Base-by-base conservation (phyloP, 2,888 invertebrate species). In the Ephialtes manifestator region DNA sequence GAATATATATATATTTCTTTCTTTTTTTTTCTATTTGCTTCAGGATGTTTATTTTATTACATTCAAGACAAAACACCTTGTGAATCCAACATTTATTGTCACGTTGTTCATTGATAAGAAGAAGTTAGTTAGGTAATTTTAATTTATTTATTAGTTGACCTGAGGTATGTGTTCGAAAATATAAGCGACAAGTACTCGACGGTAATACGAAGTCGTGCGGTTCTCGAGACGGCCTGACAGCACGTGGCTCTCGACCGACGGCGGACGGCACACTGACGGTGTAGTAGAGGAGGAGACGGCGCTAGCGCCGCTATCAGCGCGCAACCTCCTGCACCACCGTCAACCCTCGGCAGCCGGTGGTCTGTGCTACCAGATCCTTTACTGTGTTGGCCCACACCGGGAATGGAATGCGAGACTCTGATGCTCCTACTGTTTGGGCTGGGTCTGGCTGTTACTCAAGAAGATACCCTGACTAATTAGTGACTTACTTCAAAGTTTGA, bases 181-280 rank as follows among this genome's bases (percentile, higher is more conserved):
- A 51, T 11, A 24, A 24, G 70, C 53, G 60, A 78, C 46, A 68
- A 74, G 43, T 48, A 65, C 5, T 76, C 55, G 80, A 43, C 28
- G 10, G 10, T 35, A 8, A 83, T 24, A 81, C 60, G 68, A 18
- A 43, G 24, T 75, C 68, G 78, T 46, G 67, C 63, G 35, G 18
- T 81, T 78, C 43, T 75, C 78, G 63, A 70, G 77, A 75, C 63
- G 67, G 72, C 53, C 55, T 70, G 39, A 81, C 70, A 80, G 87
- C 92, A 90, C 92, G 92, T 91, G 91, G 88, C 90, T 89, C 90
- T 90, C 91, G 91, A 90, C 89, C 93, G 91, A 90, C 88, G 90
- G 91, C 92, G 92, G 90, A 92, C 92, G 92, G 92, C 91, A 91
- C 88, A 93, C 93, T 93, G 92, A 90, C 90, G 79, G 75, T 63